phyloP scores from a whole-genome alignment of 2,797 vertebrate species.

The Avahi laniger region DNA sequence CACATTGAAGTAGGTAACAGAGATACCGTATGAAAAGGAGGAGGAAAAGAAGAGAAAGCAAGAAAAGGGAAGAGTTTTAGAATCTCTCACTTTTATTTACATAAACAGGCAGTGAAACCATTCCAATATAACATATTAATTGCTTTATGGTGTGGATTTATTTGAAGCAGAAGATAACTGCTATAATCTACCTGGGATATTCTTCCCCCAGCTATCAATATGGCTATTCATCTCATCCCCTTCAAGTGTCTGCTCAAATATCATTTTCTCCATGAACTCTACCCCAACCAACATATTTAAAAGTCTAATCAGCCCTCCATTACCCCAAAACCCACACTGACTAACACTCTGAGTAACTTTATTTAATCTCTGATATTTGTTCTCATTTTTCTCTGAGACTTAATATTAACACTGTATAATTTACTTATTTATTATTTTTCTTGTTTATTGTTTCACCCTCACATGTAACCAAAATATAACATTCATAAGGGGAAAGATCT shows the following conservation, averaged over 20 bases:
- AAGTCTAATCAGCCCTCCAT: neutral
- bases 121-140: neutral
- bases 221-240: neutral
- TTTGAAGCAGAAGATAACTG: neutral
- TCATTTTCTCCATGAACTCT: neutral
- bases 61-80: neutral
- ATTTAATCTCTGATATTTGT: neutral
- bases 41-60: neutral
- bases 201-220: neutral
- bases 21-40: neutral
- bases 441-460: neutral
- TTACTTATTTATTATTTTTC: neutral
- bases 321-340: neutral
- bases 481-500: neutral
- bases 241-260: neutral
- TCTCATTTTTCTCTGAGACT: neutral
- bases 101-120: neutral
- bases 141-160: no score
- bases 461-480: neutral
- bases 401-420: neutral
- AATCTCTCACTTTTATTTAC: neutral
- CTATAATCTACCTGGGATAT: neutral
- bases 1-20: neutral
- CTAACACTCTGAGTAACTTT: neutral
- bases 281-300: neutral